Percentiles rank a stretch among this genome's conserved stretches.
Evolutionary conservation across 2,797 vertebrate species (phyloP).

Genomic region (Chelidonichthys spinosus): DNA sequence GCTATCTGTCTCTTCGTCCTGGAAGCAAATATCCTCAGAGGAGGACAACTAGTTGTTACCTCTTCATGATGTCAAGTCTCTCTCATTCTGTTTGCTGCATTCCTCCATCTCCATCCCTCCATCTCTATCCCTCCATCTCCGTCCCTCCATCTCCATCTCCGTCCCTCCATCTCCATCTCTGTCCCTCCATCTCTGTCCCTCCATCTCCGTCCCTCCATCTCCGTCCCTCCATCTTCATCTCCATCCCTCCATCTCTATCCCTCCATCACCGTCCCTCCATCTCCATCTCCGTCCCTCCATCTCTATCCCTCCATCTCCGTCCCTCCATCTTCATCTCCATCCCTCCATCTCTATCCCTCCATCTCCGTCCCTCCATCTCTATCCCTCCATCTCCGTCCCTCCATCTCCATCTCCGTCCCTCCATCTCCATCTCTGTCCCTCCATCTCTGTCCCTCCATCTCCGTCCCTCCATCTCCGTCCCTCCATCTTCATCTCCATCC

Average conservation of each 20-base stretch:
- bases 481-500: no score
- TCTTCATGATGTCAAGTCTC: conserved; percentile 41
- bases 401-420: background rate
- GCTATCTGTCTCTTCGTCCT: conserved; percentile 67
- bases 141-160: conserved; percentile 36
- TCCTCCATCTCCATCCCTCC: conserved; percentile 38
- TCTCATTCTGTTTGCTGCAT: conserved; percentile 41
- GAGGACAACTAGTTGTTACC: conserved; percentile 46
- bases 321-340: conserved; percentile 32
- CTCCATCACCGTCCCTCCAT: conserved; percentile 36
- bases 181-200: conserved; percentile 38
- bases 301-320: background rate
- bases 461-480: conserved; percentile 31
- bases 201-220: conserved; percentile 36
- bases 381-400: background rate
- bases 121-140: conserved; percentile 38
- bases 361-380: background rate
- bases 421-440: conserved; percentile 40
- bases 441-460: conserved; percentile 36
- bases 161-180: no score
- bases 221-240: background rate
- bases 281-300: conserved; percentile 18
- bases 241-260: conserved; percentile 30
- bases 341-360: conserved; percentile 39
- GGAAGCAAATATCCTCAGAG: conserved; percentile 58